Percentiles rank a stretch among this genome's conserved stretches.
Conservation (phyloP, 2,888 invertebrate species). For the Neelides folsomi region DNA sequence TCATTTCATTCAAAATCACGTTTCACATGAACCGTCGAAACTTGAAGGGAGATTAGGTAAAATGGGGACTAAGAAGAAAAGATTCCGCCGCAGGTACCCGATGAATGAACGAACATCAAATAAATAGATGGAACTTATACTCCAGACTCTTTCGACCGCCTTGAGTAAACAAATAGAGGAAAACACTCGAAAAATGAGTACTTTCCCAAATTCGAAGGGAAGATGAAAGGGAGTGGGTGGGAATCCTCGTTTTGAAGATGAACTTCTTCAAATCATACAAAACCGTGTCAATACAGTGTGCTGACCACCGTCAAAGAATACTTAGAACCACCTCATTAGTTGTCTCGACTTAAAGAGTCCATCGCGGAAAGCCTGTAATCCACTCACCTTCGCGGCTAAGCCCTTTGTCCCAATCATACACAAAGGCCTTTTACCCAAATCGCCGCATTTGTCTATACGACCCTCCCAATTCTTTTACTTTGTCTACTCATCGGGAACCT, state of each 20-base stretch:
- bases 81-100: conserved; percentile 8
- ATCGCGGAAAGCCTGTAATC: background rate
- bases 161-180: background rate
- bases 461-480: too few species aligned
- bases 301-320: conserved; percentile 15
- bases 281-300: conserved; percentile 5
- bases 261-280: too few species aligned
- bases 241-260: too few species aligned
- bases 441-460: too few species aligned
- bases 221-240: too few species aligned
- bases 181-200: too few species aligned
- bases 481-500: too few species aligned
- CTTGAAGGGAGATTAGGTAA: too few species aligned
- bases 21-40: conserved; percentile 13
- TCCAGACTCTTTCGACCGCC: background rate
- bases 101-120: conserved; percentile 14
- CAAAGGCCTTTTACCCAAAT: too few species aligned
- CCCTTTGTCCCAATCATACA: background rate
- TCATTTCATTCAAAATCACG: conserved; percentile 21
- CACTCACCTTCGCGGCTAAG: conserved; percentile 4
- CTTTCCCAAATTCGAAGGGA: too few species aligned
- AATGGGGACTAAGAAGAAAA: conserved; percentile 2
- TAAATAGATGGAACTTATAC: background rate
- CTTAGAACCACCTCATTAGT: conserved; percentile 10
- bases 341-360: background rate